These are phyloP conservation scores for Heliangelus exortis DNA, from an alignment of 2,797 vertebrate genomes.

Conservation along the genomic window DNA sequence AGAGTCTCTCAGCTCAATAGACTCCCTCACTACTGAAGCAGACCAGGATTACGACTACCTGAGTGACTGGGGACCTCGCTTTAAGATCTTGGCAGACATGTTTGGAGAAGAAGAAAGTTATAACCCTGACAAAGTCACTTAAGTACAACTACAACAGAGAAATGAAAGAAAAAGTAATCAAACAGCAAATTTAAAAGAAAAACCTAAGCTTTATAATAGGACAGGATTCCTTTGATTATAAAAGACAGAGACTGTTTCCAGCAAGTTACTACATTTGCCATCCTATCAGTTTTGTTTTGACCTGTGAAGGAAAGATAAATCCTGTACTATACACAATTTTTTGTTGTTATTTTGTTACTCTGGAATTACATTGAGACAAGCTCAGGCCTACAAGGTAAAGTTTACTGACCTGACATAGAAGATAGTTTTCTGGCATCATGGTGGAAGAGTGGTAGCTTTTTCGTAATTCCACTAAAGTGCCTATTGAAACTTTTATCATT, in stretches of 20 bases:
- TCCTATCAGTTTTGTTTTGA: slow-evolving; percentile 72
- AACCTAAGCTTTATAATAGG: slow-evolving; percentile 70
- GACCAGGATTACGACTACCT: slow-evolving; percentile 96
- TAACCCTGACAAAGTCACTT: slow-evolving; percentile 81
- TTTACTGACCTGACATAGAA: slow-evolving; percentile 72
- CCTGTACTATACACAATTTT: slow-evolving; percentile 51
- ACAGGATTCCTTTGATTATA: slow-evolving; percentile 66
- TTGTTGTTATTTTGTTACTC: slow-evolving; percentile 71
- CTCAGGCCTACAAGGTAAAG: slow-evolving; percentile 78
- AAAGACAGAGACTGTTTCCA: slow-evolving; percentile 69
- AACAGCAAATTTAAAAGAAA: slow-evolving; percentile 45
- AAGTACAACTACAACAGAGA: not conserved
- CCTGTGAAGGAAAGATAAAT: slow-evolving; percentile 57
- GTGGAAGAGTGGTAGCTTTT: slow-evolving; percentile 84
- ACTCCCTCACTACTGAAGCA: slow-evolving; percentile 83
- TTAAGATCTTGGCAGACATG: slow-evolving; percentile 95
- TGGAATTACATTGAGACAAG: slow-evolving; percentile 78
- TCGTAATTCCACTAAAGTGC: slow-evolving; percentile 87
- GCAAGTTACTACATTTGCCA: slow-evolving; percentile 77
- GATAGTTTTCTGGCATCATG: slow-evolving; percentile 77
- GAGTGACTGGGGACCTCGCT: slow-evolving; percentile 94
- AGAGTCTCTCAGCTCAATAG: slow-evolving; percentile 95
- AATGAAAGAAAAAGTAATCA: slow-evolving; percentile 40
- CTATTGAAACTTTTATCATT: slow-evolving; percentile 82
- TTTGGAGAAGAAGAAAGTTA: slow-evolving; percentile 89